Evolutionary conservation across 2,888 invertebrate genomes (phyloP), one percentile per base, ranked within the genome.

Genomic region (Syrphus vitripennis): DNA sequence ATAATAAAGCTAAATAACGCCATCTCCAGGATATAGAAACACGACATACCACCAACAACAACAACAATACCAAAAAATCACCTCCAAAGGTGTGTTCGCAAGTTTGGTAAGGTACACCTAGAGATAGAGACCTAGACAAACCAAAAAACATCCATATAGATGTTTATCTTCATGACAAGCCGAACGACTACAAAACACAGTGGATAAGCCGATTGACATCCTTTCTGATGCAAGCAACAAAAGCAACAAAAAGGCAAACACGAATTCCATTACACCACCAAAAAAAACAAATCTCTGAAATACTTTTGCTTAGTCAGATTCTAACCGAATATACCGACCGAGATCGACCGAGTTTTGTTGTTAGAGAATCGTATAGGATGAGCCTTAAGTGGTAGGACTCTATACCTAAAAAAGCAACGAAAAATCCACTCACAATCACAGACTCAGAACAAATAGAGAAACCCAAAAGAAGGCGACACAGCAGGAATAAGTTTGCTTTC

Each of bases 151-250:
- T 34, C 29, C 55, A 57, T 69, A 55, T 72, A 61, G 59, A 67
- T 50, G 50, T 24, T 50, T 67, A 67, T 67, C 67, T 42, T 42
- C 57, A 19, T 45, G 34, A 34, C 40, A 57, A 59, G 50, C 34
- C 45, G 34, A 50, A 48, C 37, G 67, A 45, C 42, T 63, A 24
- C 12, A 29, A n/a, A n/a, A 21, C 65, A 29, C 59, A 19, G 37
- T 26, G 63, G 61, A 70, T 81, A 81, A 75, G 75, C 63, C 69
- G 53, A 75, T 81, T 75, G 75, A 61, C 63, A 63, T 42, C 34
- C 45, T 53, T 21, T 16, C 3, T 6, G 29, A 29, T 21, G 21
- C 48, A 48, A 21, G n/a, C n/a, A 48, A 21, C 48, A 16, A 45
- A 48, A 14, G 12, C 34, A 34, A 59, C 40, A 65, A 40, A 29